A percentile compares a stretch with the other conserved stretches of the same genome.
Evolutionary conservation across 2,113 vertebrate genomes (phyloP).

Genomic region (Neogobius melanostomus): DNA sequence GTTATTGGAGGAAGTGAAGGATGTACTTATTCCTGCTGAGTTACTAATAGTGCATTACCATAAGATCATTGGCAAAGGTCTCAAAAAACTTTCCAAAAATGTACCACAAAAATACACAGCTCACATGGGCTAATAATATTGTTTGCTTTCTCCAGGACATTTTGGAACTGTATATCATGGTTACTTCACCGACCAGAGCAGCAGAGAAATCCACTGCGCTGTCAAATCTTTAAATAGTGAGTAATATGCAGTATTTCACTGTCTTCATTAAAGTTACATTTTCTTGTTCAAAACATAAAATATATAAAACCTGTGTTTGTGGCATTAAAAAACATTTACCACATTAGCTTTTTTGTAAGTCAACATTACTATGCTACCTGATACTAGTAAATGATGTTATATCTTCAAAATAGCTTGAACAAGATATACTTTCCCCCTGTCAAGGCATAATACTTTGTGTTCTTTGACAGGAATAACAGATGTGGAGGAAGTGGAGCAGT

Average conservation of each 20-base stretch:
- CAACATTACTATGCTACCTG: too few species aligned
- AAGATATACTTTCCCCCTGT: too few species aligned
- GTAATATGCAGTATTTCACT: conserved; percentile 38
- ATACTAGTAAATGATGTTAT: too few species aligned
- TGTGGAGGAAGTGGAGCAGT: conserved; percentile 93
- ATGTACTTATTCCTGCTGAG: conserved; percentile 89
- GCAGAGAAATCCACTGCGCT: conserved; percentile 87
- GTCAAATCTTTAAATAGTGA: conserved; percentile 92
- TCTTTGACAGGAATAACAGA: conserved; percentile 87
- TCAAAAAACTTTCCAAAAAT: not conserved
- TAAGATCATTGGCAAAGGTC: conserved; percentile 90
- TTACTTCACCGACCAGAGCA: conserved; percentile 80
- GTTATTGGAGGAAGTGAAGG: conserved; percentile 93
- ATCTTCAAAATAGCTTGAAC: too few species aligned
- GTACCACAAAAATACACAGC: not conserved
- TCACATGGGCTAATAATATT: not conserved
- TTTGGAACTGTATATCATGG: conserved; percentile 96
- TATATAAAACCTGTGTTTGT: not conserved
- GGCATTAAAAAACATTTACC: not conserved
- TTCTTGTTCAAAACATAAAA: not conserved
- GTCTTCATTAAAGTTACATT: not conserved
- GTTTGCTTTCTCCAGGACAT: conserved; percentile 79
- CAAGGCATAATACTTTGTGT: not conserved
- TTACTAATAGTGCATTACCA: conserved; percentile 83
- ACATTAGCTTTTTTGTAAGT: not conserved